phyloP scores from a whole-genome alignment of 2,888 invertebrate species.

The Lasioglossum pauxillum region DNA sequence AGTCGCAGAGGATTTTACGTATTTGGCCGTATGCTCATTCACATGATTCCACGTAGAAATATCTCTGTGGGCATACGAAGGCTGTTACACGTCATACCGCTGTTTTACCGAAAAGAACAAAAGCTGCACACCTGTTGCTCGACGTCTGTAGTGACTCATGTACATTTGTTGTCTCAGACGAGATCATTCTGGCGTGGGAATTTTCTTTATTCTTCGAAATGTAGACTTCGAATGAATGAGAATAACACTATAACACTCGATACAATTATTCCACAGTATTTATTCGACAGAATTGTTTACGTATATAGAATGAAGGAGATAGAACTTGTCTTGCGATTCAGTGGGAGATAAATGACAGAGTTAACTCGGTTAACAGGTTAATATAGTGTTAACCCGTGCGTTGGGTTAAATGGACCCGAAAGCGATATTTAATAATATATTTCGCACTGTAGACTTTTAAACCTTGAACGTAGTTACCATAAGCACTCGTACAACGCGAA shows the following conservation, averaged over 20 bases:
- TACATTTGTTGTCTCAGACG: background rate
- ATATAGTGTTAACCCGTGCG: background rate
- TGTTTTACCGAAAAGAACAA: background rate
- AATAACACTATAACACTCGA: background rate
- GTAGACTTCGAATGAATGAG: background rate
- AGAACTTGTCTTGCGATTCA: background rate
- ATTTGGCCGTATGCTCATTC: background rate
- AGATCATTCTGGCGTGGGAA: background rate
- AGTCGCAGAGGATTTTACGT: background rate
- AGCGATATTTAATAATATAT: background rate
- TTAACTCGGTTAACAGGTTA: conserved; percentile 10
- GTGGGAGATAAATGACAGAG: background rate
- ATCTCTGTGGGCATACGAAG: background rate
- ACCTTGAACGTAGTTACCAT: background rate
- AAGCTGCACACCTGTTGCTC: conserved; percentile 42
- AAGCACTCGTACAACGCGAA: background rate
- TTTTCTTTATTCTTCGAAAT: background rate
- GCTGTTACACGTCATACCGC: background rate
- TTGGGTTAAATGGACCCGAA: background rate
- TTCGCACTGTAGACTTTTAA: background rate
- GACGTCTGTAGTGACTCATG: background rate
- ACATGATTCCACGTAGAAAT: background rate
- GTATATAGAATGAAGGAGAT: background rate
- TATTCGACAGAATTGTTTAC: background rate
- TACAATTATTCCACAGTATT: background rate